Conservation (phyloP, 2,888 invertebrate species). For the Drosophila helvetica region DNA sequence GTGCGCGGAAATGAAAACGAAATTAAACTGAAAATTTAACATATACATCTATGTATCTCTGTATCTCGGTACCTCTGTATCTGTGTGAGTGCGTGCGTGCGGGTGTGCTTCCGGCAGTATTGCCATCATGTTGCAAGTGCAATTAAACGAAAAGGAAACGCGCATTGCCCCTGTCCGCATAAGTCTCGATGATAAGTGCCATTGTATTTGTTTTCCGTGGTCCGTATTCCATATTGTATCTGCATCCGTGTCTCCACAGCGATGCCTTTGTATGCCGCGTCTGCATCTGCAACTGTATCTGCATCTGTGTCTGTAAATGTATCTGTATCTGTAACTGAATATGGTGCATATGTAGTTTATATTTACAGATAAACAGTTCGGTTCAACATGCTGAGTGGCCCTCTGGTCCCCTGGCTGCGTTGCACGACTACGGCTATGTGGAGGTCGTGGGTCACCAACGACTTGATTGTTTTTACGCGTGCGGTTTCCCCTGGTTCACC, state of each 20-base stretch:
- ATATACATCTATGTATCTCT: constrained; percentile 2
- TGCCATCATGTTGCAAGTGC: constrained; percentile 62
- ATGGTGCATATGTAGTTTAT: constrained; percentile 40
- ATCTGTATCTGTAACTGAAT: constrained; percentile 1
- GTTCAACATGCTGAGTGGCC: constrained; percentile 25
- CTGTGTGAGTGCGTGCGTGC: constrained; percentile 5
- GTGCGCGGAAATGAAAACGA: constrained; percentile 71
- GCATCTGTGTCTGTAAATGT: constrained; percentile 11
- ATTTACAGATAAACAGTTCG: constrained; percentile 56
- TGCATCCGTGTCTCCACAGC: constrained; percentile 7
- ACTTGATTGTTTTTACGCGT: constrained; percentile 49
- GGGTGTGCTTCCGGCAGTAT: constrained; percentile 17
- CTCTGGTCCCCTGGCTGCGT: constrained; percentile 1
- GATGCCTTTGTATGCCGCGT: constrained; percentile 8
- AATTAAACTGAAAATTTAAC: constrained; percentile 71
- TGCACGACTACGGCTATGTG: background rate
- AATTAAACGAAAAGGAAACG: constrained; percentile 70
- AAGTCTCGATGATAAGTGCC: constrained; percentile 39
- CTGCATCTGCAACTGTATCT: constrained; percentile 14
- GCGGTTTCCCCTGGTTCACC: constrained; percentile 27
- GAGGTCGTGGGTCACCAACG: constrained; percentile 33
- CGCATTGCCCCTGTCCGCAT: constrained; percentile 35
- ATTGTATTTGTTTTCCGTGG: constrained; percentile 41
- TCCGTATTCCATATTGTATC: constrained; percentile 18
- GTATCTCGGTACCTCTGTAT: constrained; percentile 9